Base-by-base conservation (phyloP, 2,797 vertebrate genomes). In the Erpetoichthys calabaricus region DNA sequence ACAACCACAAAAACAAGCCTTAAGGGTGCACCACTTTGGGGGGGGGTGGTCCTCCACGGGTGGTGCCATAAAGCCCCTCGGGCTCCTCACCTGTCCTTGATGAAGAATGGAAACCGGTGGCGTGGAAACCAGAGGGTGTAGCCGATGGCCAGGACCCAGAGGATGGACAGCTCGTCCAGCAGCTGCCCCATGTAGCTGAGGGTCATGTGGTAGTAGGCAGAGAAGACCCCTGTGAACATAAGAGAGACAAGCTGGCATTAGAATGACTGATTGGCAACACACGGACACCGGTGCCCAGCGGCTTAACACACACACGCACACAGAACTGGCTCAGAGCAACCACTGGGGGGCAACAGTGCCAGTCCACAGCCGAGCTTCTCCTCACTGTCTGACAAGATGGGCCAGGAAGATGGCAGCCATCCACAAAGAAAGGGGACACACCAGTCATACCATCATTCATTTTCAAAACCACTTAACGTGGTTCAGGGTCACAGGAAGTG, bases 161-260 rank as follows among this genome's bases (percentile, higher is more conserved):
- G 76, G 73, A 99, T 98, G 41, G 94, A 84, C 53, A 99, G 72
- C 64, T 99, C 95, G 0, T 98, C 95, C 68, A 98, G 67, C 76
- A 98, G 80, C 74, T 98, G 95, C 6, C 95, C 95, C 47, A 91
- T 65, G 0, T 93, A 95, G 70, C 94, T 99, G 10, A 99, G 80
- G 0, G 95, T 98, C 91, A 91, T 91, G 79, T 98, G 95, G 65
- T 92, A 98, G 65, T 98, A 99, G 0, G 70, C 69, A 1, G 94
- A 99, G 74, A 95, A 97, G 3, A 89, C 1, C 1, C 94, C 95
- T 97, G 66, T 8, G 6, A 57, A 50, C 6, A 52, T 51, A 6
- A 58, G n/a, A 52, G 8, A 45, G 5, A 9, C 8, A 2, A 55
- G 4, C 44, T 42, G 8, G 59, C 42, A 44, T 42, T 4, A 53